These are phyloP conservation scores for Drosophila subpulchrella DNA, from an alignment of 1,140 invertebrate species.

Conservation along the genomic window DNA sequence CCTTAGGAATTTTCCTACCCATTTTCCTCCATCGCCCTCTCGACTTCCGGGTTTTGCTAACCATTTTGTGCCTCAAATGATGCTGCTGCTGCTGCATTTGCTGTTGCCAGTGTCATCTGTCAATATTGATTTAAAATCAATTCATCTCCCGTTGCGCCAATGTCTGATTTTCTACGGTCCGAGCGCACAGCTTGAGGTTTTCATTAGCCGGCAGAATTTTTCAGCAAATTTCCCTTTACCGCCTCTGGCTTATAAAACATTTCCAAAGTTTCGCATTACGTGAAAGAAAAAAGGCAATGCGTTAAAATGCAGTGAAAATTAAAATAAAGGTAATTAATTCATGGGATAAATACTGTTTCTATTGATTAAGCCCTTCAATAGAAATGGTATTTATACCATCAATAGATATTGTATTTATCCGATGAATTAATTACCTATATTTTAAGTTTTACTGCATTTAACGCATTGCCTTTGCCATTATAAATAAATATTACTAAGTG, in stretches of 20 bases:
- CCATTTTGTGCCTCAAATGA: constrained; percentile 23
- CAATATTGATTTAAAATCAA: constrained; percentile 83
- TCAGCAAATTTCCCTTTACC: constrained; percentile 9
- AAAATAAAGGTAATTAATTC: no score
- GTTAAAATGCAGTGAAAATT: no score
- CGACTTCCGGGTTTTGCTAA: constrained; percentile 2
- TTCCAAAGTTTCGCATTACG: constrained; percentile 1
- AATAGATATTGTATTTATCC: no score
- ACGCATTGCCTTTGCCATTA: no score
- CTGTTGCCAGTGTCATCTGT: constrained; percentile 69
- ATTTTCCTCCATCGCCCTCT: neutral
- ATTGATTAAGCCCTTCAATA: no score
- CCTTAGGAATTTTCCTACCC: constrained; percentile 1
- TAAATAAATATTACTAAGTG: no score
- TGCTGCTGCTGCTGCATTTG: constrained; percentile 14
- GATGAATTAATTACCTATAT: no score
- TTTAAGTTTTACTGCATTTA: no score
- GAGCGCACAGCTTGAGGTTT: constrained; percentile 69
- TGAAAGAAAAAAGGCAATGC: no score
- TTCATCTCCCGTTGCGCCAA: constrained; percentile 73
- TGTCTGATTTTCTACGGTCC: constrained; percentile 60
- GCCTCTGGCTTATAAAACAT: constrained; percentile 1
- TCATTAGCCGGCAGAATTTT: constrained; percentile 57
- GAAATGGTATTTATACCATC: no score
- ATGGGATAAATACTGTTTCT: neutral